Percentiles rank a stretch among this genome's conserved stretches.
Conservation (phyloP, 2,797 vertebrate species). For the Champsocephalus gunnari region DNA sequence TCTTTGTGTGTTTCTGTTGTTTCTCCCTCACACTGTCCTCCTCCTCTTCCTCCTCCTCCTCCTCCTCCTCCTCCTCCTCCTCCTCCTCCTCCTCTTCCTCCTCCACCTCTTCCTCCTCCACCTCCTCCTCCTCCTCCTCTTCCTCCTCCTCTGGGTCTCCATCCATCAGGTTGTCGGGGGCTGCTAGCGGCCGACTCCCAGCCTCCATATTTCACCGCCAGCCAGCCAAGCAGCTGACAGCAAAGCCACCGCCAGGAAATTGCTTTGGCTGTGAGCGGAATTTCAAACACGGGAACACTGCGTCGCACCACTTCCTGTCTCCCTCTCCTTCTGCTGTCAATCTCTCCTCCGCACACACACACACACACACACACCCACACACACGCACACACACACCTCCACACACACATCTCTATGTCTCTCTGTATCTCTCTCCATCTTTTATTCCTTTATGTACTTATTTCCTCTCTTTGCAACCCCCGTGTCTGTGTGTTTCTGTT, state of each 20-base stretch:
- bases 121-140: conserved; percentile 84
- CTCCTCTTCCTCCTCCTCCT: background rate
- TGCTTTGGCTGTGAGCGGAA: conserved; percentile 98
- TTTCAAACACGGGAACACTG: conserved; percentile 92
- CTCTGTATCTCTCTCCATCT: conserved; percentile 44
- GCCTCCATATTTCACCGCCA: conserved; percentile 98
- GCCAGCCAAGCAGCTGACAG: conserved; percentile 98
- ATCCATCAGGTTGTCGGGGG: conserved; percentile 97
- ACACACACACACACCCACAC: conserved; percentile 35
- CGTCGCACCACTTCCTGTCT: conserved; percentile 69
- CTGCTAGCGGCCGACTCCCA: conserved; percentile 94
- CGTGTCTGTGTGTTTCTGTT: conserved; percentile 50
- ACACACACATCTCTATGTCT: conserved; percentile 63
- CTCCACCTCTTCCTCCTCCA: too few species aligned
- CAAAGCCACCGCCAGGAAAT: conserved; percentile 96
- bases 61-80: conserved; percentile 60
- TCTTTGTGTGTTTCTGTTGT: too few species aligned
- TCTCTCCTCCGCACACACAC: conserved; percentile 63
- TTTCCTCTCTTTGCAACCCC: conserved; percentile 42
- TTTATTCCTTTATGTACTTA: conserved; percentile 61
- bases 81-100: conserved; percentile 6
- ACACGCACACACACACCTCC: conserved; percentile 28
- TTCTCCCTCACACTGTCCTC: too few species aligned
- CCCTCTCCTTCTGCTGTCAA: conserved; percentile 63
- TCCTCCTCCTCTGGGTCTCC: conserved; percentile 88